A percentile compares a stretch with the other conserved stretches of the same genome.
These are phyloP conservation scores for Tanytarsus gracilentus DNA, from an alignment of 2,888 invertebrate genomes.

Conservation along the genomic window DNA sequence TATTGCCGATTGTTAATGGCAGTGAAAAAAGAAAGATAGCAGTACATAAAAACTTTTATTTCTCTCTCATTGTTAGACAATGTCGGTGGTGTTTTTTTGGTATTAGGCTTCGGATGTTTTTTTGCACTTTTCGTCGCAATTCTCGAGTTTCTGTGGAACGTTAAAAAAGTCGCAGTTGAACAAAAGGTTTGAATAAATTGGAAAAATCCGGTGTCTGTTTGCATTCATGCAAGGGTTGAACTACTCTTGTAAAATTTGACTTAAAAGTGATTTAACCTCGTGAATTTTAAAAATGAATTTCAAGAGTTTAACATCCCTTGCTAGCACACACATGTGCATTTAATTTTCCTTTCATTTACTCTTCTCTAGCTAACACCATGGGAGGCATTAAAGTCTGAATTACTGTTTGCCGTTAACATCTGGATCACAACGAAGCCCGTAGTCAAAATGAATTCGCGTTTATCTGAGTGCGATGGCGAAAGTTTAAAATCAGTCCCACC, in stretches of 20 bases:
- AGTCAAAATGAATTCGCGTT: too few species aligned
- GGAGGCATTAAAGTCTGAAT: conserved; percentile 60
- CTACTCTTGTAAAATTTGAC: too few species aligned
- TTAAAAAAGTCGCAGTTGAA: conserved; percentile 63
- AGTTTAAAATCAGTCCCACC: conserved; percentile 13
- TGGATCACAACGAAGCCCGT: conserved; percentile 67
- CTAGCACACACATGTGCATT: too few species aligned
- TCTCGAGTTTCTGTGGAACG: conserved; percentile 77
- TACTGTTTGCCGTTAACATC: conserved; percentile 62
- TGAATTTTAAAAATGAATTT: too few species aligned
- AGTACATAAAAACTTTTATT: too few species aligned
- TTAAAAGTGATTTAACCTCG: too few species aligned
- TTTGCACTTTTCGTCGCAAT: conserved; percentile 66
- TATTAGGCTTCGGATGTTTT: conserved; percentile 63
- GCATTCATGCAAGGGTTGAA: too few species aligned
- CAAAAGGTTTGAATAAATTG: conserved; percentile 60
- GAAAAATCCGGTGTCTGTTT: not conserved
- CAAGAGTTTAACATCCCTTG: too few species aligned
- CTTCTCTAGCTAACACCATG: conserved; percentile 54
- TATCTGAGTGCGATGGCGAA: conserved; percentile 13
- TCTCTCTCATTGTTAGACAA: conserved; percentile 47
- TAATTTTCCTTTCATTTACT: conserved; percentile 22
- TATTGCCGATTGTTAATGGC: not conserved
- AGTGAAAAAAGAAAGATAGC: too few species aligned
- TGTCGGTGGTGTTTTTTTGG: conserved; percentile 86